A percentile compares a stretch with the other conserved stretches of the same genome.
Conservation (phyloP, 2,113 vertebrate species). For the Hemicordylus capensis region DNA sequence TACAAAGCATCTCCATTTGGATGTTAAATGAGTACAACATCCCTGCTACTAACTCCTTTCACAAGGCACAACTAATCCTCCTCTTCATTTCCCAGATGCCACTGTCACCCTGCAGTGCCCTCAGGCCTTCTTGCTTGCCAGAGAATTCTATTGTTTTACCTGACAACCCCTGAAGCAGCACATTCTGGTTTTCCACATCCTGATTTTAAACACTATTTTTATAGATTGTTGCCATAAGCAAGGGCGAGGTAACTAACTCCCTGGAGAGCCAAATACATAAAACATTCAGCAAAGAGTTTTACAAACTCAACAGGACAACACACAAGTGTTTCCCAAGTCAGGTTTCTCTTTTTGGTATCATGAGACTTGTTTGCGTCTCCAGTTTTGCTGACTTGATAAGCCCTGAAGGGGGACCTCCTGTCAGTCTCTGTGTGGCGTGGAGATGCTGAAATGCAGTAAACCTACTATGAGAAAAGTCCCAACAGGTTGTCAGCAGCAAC, state of each 20-base stretch:
- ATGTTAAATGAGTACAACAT: background rate
- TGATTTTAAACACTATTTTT: background rate
- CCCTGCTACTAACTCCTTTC: background rate
- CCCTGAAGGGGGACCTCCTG: background rate
- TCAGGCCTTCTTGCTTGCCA: background rate
- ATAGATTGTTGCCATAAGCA: background rate
- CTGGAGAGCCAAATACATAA: background rate
- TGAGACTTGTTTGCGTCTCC: background rate
- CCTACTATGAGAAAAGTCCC: background rate
- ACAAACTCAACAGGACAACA: background rate
- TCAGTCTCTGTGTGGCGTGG: conserved; percentile 1
- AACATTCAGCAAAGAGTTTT: background rate
- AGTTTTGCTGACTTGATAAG: conserved; percentile 7
- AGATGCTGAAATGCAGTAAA: background rate
- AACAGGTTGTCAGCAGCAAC: background rate
- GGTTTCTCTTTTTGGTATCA: background rate
- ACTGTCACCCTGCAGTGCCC: background rate
- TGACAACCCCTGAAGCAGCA: conserved; percentile 2
- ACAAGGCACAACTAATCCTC: background rate
- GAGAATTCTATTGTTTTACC: background rate
- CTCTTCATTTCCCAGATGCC: background rate
- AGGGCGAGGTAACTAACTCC: background rate
- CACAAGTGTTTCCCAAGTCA: background rate
- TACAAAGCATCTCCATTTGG: no score
- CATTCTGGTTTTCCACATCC: background rate